phyloP scores from a whole-genome alignment of 2,113 vertebrate species.

The Colistium nudipinnis region DNA sequence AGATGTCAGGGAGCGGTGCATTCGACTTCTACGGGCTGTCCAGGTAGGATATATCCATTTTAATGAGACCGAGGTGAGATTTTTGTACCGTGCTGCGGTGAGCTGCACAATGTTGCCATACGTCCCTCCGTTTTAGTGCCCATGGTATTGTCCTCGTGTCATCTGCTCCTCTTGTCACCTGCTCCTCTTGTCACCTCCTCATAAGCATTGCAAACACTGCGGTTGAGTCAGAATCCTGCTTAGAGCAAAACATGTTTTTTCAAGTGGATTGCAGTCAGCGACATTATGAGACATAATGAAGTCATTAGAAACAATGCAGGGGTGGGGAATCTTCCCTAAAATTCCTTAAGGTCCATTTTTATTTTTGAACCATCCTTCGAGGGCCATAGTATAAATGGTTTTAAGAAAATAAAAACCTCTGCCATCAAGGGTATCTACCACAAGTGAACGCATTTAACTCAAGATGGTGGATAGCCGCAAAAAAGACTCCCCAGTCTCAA shows the following conservation, averaged over 20 bases:
- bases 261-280: conserved; percentile 32
- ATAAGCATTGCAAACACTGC: conserved; percentile 59
- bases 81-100: neutral
- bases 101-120: neutral
- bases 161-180: conserved; percentile 55
- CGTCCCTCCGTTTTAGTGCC: neutral
- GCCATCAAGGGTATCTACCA: conserved; percentile 3
- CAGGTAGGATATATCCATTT: conserved; percentile 83
- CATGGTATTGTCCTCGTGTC: conserved; percentile 41
- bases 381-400: neutral
- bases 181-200: conserved; percentile 55
- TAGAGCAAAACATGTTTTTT: conserved; percentile 11
- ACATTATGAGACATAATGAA: conserved; percentile 12
- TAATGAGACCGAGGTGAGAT: neutral
- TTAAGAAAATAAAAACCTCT: neutral
- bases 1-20: conserved; percentile 86
- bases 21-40: conserved; percentile 82
- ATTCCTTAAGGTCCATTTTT: neutral
- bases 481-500: too few species aligned
- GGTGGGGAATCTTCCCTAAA: neutral
- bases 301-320: conserved; percentile 3
- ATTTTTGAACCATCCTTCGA: neutral
- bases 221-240: conserved; percentile 7
- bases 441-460: too few species aligned
- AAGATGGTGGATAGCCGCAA: too few species aligned